These are phyloP conservation scores for Gnathonemus longibarbis DNA, from an alignment of 2,113 vertebrate species.

Conservation along the genomic window DNA sequence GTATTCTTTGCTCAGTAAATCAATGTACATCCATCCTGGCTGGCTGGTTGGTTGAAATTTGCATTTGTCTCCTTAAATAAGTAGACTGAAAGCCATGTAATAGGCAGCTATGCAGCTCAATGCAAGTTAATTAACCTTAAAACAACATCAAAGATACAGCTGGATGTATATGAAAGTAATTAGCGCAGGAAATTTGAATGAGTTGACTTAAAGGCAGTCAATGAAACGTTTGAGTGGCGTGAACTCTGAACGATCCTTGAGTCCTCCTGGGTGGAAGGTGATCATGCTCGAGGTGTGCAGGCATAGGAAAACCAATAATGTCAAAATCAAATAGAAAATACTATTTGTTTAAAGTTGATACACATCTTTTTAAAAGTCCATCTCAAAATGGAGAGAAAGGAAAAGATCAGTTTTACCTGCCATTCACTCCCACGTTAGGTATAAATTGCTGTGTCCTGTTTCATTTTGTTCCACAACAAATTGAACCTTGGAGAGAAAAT, in stretches of 20 bases:
- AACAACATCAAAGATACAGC: neutral
- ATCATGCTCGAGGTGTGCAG: neutral
- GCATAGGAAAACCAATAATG: neutral
- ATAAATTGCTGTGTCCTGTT: neutral
- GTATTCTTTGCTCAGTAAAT: neutral
- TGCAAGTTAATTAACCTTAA: neutral
- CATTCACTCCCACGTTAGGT: neutral
- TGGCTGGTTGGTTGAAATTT: neutral
- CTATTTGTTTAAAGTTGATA: neutral
- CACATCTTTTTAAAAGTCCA: neutral
- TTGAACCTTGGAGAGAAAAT: neutral
- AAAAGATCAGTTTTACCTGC: neutral
- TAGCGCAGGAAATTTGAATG: neutral
- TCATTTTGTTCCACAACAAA: neutral
- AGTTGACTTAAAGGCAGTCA: neutral
- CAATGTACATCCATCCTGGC: neutral
- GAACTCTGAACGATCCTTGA: neutral
- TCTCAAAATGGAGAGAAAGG: neutral
- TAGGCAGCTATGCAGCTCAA: neutral
- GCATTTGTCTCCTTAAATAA: neutral
- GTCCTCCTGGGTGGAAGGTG: neutral
- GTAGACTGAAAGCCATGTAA: neutral
- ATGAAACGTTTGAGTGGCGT: neutral
- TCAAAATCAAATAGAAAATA: neutral
- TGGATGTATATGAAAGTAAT: neutral